Evolutionary conservation across 2,113 vertebrate genomes (phyloP).

Genomic region (Serinus canaria): DNA sequence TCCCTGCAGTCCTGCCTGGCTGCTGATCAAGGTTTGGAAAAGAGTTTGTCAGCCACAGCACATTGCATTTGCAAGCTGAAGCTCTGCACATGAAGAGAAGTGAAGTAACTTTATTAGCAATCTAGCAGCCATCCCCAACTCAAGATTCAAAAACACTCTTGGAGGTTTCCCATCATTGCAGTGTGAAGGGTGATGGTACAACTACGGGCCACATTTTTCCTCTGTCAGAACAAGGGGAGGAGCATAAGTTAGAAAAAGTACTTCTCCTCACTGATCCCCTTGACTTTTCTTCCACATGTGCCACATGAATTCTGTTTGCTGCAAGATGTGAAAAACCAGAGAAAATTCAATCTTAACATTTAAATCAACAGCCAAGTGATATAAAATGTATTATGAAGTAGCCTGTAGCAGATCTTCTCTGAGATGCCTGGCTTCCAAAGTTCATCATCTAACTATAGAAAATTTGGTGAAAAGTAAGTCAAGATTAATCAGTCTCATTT

Average conservation of each 20-base stretch:
- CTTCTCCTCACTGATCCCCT: neutral
- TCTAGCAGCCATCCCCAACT: neutral
- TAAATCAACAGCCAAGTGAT: neutral
- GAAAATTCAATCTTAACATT: neutral
- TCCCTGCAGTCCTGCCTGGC: neutral
- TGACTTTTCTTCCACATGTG: neutral
- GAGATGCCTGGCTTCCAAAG: neutral
- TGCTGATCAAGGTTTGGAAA: accelerated
- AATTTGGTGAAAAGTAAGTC: slow-evolving; percentile 46
- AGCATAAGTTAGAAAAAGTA: neutral
- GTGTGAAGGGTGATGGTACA: neutral
- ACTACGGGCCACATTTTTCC: neutral
- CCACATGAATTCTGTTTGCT: neutral
- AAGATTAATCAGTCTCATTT: slow-evolving; percentile 58
- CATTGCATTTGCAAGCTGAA: neutral
- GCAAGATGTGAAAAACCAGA: neutral
- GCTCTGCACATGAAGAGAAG: neutral
- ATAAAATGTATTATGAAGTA: slow-evolving; percentile 2
- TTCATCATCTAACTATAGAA: slow-evolving; percentile 30
- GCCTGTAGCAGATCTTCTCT: neutral
- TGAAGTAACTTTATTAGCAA: neutral
- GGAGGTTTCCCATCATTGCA: neutral
- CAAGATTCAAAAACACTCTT: accelerated
- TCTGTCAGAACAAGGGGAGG: neutral
- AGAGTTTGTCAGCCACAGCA: neutral